Evolutionary conservation across 2,113 vertebrate genomes (phyloP).

Genomic region (human): GRCh38 chr22:21942501-21943000

Average conservation of each 20-base stretch:
- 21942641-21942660: not conserved
- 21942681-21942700: conserved; percentile 48
- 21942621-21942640: not conserved
- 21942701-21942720: conserved; percentile 36
- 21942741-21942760: not conserved
- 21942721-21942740: not conserved
- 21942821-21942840: too few relatives aligned
- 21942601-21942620: not conserved
- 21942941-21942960: not conserved
- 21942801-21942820: not conserved
- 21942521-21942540: not conserved
- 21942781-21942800: not conserved
- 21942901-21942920: not conserved
- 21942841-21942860: not conserved
- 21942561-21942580: not conserved
- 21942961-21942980: not conserved
- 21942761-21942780: not conserved
- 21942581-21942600: not conserved
- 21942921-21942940: too few relatives aligned
- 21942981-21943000: not conserved
- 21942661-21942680: conserved; percentile 10
- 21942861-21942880: not conserved
- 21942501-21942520: conserved; percentile 14
- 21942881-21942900: not conserved
- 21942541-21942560: conserved; percentile 42